Percentiles rank a stretch among this genome's conserved stretches.
Evolutionary conservation across 2,888 invertebrate species (phyloP).

Genomic region (Nomada goodeniana): DNA sequence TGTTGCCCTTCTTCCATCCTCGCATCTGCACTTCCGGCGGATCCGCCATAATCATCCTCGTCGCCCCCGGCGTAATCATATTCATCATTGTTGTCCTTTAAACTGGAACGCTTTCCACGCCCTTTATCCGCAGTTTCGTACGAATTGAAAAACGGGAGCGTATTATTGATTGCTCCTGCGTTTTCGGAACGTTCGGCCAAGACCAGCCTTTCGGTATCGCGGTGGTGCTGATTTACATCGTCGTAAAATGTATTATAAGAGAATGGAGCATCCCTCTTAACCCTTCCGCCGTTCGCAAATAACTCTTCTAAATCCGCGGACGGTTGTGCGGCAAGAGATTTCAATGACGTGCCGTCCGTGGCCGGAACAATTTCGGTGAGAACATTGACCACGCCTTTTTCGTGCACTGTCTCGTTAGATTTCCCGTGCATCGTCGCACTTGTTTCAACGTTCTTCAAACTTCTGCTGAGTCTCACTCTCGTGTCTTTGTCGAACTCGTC

Average conservation of each 20-base stretch:
- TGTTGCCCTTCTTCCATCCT: constrained; percentile 15
- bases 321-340: background rate
- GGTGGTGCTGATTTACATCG: constrained; percentile 30
- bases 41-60: background rate
- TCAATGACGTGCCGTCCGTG: background rate
- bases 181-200: constrained; percentile 4
- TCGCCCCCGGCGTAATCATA: background rate
- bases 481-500: constrained; percentile 69
- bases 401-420: background rate
- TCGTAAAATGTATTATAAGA: constrained; percentile 48
- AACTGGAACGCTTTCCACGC: background rate
- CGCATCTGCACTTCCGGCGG: background rate
- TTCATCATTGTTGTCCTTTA: background rate
- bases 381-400: background rate
- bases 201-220: constrained; percentile 13
- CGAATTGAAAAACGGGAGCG: constrained; percentile 4
- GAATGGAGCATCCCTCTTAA: constrained; percentile 20
- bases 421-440: background rate
- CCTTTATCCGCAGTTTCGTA: background rate
- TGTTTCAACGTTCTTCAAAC: constrained; percentile 61
- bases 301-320: background rate
- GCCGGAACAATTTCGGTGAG: background rate
- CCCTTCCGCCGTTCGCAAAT: constrained; percentile 4
- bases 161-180: background rate
- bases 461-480: constrained; percentile 68